Evolutionary conservation across 2,113 vertebrate species (phyloP).

Genomic region (Eretmochelys imbricata): DNA sequence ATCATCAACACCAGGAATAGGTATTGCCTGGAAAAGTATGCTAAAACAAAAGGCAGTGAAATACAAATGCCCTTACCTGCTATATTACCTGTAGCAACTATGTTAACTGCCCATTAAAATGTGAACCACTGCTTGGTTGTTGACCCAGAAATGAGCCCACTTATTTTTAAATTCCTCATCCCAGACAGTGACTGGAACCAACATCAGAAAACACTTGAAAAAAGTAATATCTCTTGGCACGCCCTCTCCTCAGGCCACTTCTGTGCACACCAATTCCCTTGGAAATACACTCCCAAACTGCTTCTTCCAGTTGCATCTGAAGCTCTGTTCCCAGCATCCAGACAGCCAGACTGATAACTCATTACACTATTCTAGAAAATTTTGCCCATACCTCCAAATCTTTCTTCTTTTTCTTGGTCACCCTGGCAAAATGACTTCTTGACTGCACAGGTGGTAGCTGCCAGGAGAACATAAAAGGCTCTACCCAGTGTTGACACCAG

Average conservation of each 20-base stretch:
- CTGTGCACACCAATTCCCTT: neutral
- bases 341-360: neutral
- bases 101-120: neutral
- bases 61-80: neutral
- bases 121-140: neutral
- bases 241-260: neutral
- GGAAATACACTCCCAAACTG: neutral
- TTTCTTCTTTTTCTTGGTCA: neutral
- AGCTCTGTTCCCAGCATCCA: neutral
- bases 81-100: neutral
- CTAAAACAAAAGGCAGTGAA: neutral
- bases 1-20: neutral
- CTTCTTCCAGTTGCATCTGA: neutral
- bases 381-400: neutral
- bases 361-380: no score
- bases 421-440: neutral
- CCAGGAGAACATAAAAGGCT: neutral
- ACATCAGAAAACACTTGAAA: rapidly evolving
- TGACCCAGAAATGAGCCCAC: neutral
- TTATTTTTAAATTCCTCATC: neutral
- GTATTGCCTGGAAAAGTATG: neutral
- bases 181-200: neutral
- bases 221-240: neutral
- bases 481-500: rapidly evolving
- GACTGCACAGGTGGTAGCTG: neutral